These are phyloP conservation scores for Condylostylus longicornis DNA, from an alignment of 1,140 invertebrate genomes.

Conservation along the genomic window DNA sequence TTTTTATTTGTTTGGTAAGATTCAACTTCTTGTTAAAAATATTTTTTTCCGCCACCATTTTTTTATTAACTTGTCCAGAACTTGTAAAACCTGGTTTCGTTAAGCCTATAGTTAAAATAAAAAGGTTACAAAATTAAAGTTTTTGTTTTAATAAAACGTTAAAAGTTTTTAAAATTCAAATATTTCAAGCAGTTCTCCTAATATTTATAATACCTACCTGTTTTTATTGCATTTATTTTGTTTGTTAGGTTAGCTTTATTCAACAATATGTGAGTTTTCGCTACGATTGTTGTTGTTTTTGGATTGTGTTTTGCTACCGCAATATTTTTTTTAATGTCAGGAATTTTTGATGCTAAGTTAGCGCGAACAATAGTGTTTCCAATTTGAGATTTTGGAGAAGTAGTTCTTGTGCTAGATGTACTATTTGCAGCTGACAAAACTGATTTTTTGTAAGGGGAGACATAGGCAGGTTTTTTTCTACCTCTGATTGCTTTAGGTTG, in stretches of 20 bases:
- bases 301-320: conserved; percentile 11
- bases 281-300: conserved; percentile 8
- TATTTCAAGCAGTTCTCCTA: too few relatives aligned
- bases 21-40: conserved; percentile 10
- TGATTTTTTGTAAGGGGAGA: conserved; percentile 40
- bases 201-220: too few relatives aligned
- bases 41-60: conserved; percentile 16
- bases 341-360: not conserved
- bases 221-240: conserved; percentile 7
- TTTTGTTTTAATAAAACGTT: too few relatives aligned
- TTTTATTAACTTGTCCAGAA: conserved; percentile 24
- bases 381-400: conserved; percentile 17
- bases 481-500: conserved; percentile 56
- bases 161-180: too few relatives aligned
- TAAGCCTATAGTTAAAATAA: too few relatives aligned
- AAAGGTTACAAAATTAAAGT: too few relatives aligned
- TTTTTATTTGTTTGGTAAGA: conserved; percentile 9
- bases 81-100: conserved; percentile 13
- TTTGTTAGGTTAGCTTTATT: conserved; percentile 9
- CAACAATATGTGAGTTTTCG: conserved; percentile 7
- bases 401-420: conserved; percentile 16
- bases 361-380: conserved; percentile 3
- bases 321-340: not conserved
- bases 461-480: conserved; percentile 54
- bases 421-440: conserved; percentile 17